phyloP scores from a whole-genome alignment of 1,140 invertebrate species.

The Conus ventricosus region DNA sequence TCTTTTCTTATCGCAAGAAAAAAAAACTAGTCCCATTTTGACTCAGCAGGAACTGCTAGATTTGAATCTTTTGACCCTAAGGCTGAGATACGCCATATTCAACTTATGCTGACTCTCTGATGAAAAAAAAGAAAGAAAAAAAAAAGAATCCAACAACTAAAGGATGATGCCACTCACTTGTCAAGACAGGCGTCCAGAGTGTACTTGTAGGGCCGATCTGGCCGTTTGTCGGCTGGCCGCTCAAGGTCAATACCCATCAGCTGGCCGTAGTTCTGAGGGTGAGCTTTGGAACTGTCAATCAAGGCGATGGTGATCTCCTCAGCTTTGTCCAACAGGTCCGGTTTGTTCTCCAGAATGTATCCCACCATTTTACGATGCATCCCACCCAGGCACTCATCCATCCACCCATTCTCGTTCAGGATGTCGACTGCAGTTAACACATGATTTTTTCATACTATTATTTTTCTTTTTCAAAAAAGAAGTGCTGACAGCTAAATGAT shows the following conservation, averaged over 20 bases:
- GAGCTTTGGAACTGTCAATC: slow-evolving; percentile 12
- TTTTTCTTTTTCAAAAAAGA: neutral
- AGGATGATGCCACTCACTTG: neutral
- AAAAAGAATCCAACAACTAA: neutral
- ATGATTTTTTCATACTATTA: neutral
- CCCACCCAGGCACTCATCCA: slow-evolving; percentile 30
- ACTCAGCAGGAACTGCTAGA: too few relatives aligned
- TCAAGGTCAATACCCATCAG: neutral
- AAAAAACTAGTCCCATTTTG: too few relatives aligned
- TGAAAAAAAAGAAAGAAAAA: too few relatives aligned
- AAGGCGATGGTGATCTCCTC: slow-evolving; percentile 21
- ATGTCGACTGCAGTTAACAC: slow-evolving; percentile 14
- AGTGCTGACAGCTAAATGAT: too few relatives aligned
- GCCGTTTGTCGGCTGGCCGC: neutral
- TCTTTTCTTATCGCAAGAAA: too few relatives aligned
- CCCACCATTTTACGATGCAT: slow-evolving; percentile 25
- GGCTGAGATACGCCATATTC: too few relatives aligned
- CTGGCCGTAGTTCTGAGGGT: slow-evolving; percentile 14
- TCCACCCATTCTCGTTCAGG: slow-evolving; percentile 28
- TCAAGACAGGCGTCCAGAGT: slow-evolving; percentile 19
- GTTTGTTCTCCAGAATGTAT: slow-evolving; percentile 28
- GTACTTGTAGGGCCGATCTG: neutral
- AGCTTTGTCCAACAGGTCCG: slow-evolving; percentile 22
- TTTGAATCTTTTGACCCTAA: too few relatives aligned
- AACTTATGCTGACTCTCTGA: too few relatives aligned